These are phyloP conservation scores for Muscidifurax raptorellus DNA, from an alignment of 1,140 invertebrate genomes.

Conservation along the genomic window DNA sequence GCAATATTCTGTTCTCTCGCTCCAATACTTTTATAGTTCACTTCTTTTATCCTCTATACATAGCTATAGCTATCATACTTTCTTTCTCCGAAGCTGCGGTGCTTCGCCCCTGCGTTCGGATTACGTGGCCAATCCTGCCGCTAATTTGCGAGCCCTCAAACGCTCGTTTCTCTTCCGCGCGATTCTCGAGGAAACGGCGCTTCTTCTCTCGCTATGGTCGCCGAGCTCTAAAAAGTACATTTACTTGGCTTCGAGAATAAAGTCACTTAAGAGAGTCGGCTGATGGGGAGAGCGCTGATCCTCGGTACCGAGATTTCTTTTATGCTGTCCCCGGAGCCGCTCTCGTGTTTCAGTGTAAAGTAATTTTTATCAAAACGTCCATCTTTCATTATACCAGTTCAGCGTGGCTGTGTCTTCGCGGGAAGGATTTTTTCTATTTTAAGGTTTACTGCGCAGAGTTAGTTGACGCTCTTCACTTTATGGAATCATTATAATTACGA, in stretches of 20 bases:
- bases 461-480: not conserved
- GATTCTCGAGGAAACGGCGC: conserved; percentile 42
- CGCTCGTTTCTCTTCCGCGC: conserved; percentile 51
- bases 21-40: not conserved
- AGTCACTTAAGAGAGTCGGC: conserved; percentile 48
- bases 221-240: conserved; percentile 50
- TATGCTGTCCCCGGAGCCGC: not conserved
- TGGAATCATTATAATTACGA: not conserved
- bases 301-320: conserved; percentile 46
- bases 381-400: conserved; percentile 43
- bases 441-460: not conserved
- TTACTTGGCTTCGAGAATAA: conserved; percentile 46
- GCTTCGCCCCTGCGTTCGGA: conserved; percentile 66
- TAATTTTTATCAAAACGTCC: conserved; percentile 42
- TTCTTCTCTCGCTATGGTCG: conserved; percentile 43
- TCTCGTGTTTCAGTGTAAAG: not conserved
- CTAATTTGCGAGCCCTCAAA: conserved; percentile 74
- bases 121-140: conserved; percentile 72
- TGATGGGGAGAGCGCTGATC: not conserved
- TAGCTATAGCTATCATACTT: conserved; percentile 21
- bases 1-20: not conserved
- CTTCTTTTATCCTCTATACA: not conserved
- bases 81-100: conserved; percentile 26
- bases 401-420: not conserved
- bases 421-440: not conserved